phyloP scores from a whole-genome alignment of 1,140 invertebrate genomes.

The Aphelenchoides fujianensis region DNA sequence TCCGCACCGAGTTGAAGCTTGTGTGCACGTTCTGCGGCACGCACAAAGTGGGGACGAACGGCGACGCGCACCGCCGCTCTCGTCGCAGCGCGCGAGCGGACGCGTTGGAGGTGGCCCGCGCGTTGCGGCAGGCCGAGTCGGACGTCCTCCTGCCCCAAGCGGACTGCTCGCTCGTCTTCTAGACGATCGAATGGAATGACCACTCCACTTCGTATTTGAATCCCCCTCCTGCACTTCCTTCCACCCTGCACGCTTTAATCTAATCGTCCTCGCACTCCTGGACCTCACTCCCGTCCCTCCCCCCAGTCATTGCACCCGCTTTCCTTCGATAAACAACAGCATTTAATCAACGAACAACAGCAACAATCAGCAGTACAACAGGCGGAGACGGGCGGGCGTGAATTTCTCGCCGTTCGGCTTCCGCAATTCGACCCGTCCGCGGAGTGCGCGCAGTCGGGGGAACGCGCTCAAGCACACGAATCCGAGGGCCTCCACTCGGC shows the following conservation, averaged over 20 bases:
- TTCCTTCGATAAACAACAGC: constrained; percentile 4
- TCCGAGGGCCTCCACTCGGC: constrained; percentile 3
- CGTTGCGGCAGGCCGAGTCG: not conserved
- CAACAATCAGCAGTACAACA: not conserved
- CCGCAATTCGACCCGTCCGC: not conserved
- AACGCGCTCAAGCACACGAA: not conserved
- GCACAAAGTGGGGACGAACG: constrained; percentile 34
- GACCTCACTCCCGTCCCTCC: not conserved
- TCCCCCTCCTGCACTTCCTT: no score
- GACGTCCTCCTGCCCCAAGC: not conserved
- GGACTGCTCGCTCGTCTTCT: constrained; percentile 3
- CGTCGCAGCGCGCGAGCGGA: constrained; percentile 17
- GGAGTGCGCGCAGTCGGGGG: not conserved
- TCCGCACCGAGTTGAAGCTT: constrained; percentile 51
- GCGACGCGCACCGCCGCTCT: constrained; percentile 13
- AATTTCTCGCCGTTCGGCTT: not conserved
- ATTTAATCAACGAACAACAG: not conserved
- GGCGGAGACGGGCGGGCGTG: not conserved
- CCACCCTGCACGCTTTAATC: not conserved
- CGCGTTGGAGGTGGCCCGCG: constrained; percentile 10
- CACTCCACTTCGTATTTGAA: no score
- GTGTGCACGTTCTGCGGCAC: constrained; percentile 52
- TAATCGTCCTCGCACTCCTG: not conserved
- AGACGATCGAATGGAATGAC: no score
- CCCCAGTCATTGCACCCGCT: not conserved